Conservation (phyloP, 2,113 vertebrate genomes). For the Triplophysa rosa region DNA sequence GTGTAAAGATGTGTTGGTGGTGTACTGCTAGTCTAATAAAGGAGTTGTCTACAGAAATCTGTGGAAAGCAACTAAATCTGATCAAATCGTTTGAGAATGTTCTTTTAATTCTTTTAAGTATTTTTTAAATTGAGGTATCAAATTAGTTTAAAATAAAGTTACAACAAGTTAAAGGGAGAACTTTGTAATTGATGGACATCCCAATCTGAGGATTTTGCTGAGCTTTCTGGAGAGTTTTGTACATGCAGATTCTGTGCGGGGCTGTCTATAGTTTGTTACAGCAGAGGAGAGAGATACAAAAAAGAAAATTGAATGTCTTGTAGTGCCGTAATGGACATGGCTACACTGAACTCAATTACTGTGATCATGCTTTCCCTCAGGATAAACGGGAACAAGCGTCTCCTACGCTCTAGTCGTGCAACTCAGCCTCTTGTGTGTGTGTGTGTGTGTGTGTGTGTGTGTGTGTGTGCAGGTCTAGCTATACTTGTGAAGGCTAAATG, state of each 20-base stretch:
- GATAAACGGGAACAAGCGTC: constrained; percentile 6
- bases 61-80: too few relatives aligned
- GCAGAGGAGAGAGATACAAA: neutral
- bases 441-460: constrained; percentile 21
- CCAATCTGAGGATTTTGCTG: neutral
- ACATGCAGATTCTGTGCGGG: constrained; percentile 9
- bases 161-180: too few relatives aligned
- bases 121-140: neutral
- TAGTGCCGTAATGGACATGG: constrained; percentile 10
- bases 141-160: neutral
- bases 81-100: too few relatives aligned
- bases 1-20: neutral
- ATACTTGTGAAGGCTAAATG: neutral
- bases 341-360: neutral
- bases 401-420: neutral
- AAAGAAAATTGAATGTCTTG: neutral
- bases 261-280: neutral
- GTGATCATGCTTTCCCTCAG: constrained; percentile 2
- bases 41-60: too few relatives aligned
- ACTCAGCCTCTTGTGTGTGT: neutral
- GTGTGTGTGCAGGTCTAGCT: neutral
- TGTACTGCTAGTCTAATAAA: too few relatives aligned
- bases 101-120: too few relatives aligned
- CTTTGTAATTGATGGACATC: too few relatives aligned
- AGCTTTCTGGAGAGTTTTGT: neutral